These are phyloP conservation scores for Hyalella azteca DNA, from an alignment of 2,888 invertebrate species.

Conservation along the genomic window DNA sequence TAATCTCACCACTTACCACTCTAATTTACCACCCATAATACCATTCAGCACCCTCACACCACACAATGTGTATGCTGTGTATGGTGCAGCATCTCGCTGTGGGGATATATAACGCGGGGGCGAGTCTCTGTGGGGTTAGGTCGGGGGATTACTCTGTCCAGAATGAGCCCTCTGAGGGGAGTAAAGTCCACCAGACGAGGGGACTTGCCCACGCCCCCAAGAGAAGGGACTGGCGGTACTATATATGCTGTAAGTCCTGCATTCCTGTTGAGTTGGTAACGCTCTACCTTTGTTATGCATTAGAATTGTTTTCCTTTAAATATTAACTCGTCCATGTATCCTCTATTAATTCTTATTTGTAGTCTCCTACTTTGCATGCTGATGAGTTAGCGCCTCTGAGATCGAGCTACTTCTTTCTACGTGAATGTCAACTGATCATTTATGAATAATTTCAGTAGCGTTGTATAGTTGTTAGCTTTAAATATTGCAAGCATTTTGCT, in stretches of 20 bases:
- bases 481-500: too few species aligned
- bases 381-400: too few species aligned
- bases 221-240: slow-evolving; percentile 51
- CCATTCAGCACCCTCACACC: background rate
- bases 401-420: too few species aligned
- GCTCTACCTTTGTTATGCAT: too few species aligned
- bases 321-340: too few species aligned
- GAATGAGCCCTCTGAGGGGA: slow-evolving; percentile 11
- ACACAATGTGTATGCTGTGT: slow-evolving; percentile 53
- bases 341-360: too few species aligned
- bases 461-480: too few species aligned
- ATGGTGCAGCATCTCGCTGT: slow-evolving; percentile 47
- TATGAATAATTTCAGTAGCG: too few species aligned
- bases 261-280: too few species aligned
- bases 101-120: slow-evolving; percentile 47
- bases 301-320: too few species aligned
- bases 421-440: too few species aligned
- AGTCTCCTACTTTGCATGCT: too few species aligned
- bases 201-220: slow-evolving; percentile 24
- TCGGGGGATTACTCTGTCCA: slow-evolving; percentile 52
- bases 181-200: background rate
- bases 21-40: background rate
- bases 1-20: background rate
- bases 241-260: slow-evolving; percentile 53
- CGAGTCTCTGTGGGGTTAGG: slow-evolving; percentile 47